Percentiles rank a stretch among this genome's conserved stretches.
Evolutionary conservation across 1,140 invertebrate species (phyloP).

Genomic region (Leptinotarsa lineolata): DNA sequence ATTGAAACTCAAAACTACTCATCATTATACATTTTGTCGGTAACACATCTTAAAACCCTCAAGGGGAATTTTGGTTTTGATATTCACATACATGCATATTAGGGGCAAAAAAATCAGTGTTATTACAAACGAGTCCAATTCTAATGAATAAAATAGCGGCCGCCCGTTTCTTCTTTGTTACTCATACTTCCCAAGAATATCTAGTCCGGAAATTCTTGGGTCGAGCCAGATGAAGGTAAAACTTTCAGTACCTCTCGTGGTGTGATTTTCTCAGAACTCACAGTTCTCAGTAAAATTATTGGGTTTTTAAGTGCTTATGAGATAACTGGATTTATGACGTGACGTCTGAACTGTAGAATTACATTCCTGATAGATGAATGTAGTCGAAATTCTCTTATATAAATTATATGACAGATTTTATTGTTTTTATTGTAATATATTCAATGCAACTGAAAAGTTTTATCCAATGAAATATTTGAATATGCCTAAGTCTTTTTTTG

Average conservation of each 20-base stretch:
- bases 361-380: conserved; percentile 4
- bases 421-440: neutral
- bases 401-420: neutral
- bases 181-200: neutral
- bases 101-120: neutral
- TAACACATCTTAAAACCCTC: neutral
- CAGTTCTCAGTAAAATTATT: neutral
- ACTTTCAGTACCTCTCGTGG: neutral
- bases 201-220: neutral
- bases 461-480: neutral
- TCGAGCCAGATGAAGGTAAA: conserved; percentile 1
- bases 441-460: neutral
- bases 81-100: neutral
- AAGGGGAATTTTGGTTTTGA: neutral
- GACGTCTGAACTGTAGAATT: conserved; percentile 1
- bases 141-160: neutral
- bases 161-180: neutral
- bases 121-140: neutral
- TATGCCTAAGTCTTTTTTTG: neutral
- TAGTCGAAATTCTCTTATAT: neutral
- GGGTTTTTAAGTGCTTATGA: neutral
- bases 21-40: too few relatives aligned
- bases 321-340: conserved; percentile 7
- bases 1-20: too few relatives aligned
- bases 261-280: neutral